Percentiles rank a stretch among this genome's conserved stretches.
phyloP scores from a whole-genome alignment of 2,888 invertebrate genomes.

The Xestobium rufovillosum region DNA sequence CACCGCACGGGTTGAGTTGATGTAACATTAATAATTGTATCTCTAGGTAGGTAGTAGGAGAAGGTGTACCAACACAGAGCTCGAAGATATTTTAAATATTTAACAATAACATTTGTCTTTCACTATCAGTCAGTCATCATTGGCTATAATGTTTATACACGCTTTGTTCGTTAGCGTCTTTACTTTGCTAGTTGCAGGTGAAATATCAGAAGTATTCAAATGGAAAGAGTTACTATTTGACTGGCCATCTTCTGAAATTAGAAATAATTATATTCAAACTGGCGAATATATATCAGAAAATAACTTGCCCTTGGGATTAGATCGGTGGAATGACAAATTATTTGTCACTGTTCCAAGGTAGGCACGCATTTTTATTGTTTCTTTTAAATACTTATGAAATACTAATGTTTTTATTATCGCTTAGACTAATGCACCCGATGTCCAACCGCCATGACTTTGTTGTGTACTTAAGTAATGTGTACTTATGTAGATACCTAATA shows the following conservation, averaged over 20 bases:
- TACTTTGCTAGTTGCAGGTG: slow-evolving; percentile 46
- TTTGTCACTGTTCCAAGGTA: slow-evolving; percentile 63
- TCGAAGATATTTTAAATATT: not conserved
- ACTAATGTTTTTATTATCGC: not conserved
- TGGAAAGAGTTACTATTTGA: slow-evolving; percentile 64
- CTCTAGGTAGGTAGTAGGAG: too few species aligned
- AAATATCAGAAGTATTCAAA: slow-evolving; percentile 55
- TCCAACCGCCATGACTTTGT: too few species aligned
- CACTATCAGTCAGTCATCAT: not conserved
- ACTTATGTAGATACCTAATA: too few species aligned
- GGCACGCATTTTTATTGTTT: slow-evolving; percentile 20
- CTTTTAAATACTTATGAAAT: not conserved
- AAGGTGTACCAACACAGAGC: too few species aligned
- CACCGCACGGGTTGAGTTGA: too few species aligned
- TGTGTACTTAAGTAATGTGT: too few species aligned
- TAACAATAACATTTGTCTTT: not conserved
- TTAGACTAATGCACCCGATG: too few species aligned
- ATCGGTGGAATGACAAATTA: slow-evolving; percentile 61
- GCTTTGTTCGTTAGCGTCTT: slow-evolving; percentile 21
- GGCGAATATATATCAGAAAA: slow-evolving; percentile 56
- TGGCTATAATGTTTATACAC: too few species aligned
- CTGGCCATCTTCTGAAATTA: slow-evolving; percentile 56
- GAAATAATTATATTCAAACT: slow-evolving; percentile 52
- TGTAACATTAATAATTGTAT: too few species aligned
- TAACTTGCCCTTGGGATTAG: slow-evolving; percentile 64